Evolutionary conservation across 1,140 invertebrate species (phyloP).

Genomic region (Kradibia gibbosae): DNA sequence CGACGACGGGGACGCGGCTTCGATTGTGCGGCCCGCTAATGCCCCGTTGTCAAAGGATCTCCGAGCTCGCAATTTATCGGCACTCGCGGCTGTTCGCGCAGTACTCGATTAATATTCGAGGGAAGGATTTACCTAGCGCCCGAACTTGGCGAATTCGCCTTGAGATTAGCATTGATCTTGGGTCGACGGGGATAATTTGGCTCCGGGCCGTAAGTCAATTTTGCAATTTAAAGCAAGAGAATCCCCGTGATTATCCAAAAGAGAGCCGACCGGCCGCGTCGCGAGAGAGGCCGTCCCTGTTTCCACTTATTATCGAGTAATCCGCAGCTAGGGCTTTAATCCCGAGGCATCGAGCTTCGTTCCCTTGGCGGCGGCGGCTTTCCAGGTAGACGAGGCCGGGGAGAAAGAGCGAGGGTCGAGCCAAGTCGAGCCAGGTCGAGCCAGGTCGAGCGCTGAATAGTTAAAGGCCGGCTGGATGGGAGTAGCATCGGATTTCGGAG

Average conservation of each 20-base stretch:
- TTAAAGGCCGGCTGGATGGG: not conserved
- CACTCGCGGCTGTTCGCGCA: not conserved
- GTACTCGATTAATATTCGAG: not conserved
- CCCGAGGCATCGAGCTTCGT: not conserved
- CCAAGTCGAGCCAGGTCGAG: no score
- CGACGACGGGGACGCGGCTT: not conserved
- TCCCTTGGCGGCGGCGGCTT: not conserved
- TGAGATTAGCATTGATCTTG: not conserved
- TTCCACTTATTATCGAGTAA: slow-evolving; percentile 1
- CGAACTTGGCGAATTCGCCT: not conserved
- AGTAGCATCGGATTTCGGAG: no score
- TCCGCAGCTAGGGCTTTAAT: not conserved
- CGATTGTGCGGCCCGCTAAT: not conserved
- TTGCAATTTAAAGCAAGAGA: slow-evolving; percentile 3
- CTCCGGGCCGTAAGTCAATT: not conserved
- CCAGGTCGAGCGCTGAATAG: not conserved
- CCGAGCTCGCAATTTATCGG: not conserved
- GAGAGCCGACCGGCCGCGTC: not conserved
- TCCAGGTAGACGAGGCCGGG: no score
- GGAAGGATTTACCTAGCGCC: not conserved
- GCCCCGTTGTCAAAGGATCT: not conserved
- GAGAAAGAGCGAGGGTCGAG: not conserved
- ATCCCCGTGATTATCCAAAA: not conserved
- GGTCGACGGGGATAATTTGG: not conserved
- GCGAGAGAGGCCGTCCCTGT: no score